These are phyloP conservation scores for Murina feae DNA, from an alignment of 2,113 vertebrate genomes.

Conservation along the genomic window DNA sequence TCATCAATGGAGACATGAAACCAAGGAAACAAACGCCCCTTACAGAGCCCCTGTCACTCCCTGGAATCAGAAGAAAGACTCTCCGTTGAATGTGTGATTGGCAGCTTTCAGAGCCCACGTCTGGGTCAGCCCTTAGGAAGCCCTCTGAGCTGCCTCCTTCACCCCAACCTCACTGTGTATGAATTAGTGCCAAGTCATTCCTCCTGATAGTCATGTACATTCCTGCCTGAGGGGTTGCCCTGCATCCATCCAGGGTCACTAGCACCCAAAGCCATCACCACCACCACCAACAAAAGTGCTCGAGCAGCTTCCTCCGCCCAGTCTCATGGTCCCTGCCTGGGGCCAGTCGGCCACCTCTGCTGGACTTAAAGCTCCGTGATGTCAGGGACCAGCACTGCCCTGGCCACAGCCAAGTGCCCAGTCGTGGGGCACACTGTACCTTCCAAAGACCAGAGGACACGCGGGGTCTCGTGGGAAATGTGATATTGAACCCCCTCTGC, in stretches of 20 bases:
- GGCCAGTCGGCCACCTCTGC: not conserved
- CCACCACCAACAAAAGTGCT: not conserved
- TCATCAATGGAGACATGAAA: no score
- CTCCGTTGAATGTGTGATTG: no score
- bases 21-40: no score
- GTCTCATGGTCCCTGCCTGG: not conserved
- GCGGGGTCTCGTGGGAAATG: not conserved
- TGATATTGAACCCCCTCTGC: not conserved
- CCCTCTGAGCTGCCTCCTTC: no score
- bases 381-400: not conserved
- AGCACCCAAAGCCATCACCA: not conserved
- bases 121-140: no score
- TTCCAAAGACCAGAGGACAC: not conserved
- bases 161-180: not conserved
- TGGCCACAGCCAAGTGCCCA: not conserved
- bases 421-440: not conserved
- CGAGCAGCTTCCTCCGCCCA: not conserved
- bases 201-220: not conserved
- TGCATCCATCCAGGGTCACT: not conserved
- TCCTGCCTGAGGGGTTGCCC: not conserved
- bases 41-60: no score
- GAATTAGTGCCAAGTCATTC: not conserved
- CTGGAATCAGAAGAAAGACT: no score
- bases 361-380: not conserved
- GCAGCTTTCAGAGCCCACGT: no score